Evolutionary conservation across 2,888 invertebrate genomes (phyloP).

Genomic region (Drosophila acutilabella): DNA sequence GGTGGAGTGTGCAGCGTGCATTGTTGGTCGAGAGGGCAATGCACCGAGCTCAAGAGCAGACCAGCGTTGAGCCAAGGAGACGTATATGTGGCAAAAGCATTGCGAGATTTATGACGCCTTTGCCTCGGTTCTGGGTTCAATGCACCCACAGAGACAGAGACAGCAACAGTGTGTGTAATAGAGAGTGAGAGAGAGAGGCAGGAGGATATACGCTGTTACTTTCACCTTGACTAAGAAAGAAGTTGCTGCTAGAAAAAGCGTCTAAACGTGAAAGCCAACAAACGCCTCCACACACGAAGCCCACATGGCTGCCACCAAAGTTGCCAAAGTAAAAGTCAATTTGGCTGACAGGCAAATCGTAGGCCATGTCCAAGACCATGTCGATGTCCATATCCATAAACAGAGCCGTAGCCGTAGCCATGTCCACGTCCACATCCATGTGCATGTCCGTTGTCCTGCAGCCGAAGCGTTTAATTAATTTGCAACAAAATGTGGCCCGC

Average conservation of each 20-base stretch:
- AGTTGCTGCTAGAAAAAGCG: slow-evolving; percentile 53
- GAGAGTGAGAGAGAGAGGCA: slow-evolving; percentile 9
- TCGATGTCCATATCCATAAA: slow-evolving; percentile 1
- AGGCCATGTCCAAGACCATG: slow-evolving; percentile 24
- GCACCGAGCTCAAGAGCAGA: slow-evolving; percentile 35
- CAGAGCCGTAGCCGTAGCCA: no score
- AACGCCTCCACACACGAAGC: slow-evolving; percentile 63
- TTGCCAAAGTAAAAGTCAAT: slow-evolving; percentile 74
- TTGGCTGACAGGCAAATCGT: slow-evolving; percentile 73
- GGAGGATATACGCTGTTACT: slow-evolving; percentile 40
- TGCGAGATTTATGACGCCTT: slow-evolving; percentile 73
- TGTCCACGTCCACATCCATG: not conserved
- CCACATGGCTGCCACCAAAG: slow-evolving; percentile 27
- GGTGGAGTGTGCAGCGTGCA: slow-evolving; percentile 31
- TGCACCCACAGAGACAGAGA: slow-evolving; percentile 42
- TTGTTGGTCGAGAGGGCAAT: slow-evolving; percentile 57
- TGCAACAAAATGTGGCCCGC: slow-evolving; percentile 73
- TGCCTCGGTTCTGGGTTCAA: slow-evolving; percentile 69
- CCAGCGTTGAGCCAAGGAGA: slow-evolving; percentile 9
- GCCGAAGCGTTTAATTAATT: slow-evolving; percentile 72
- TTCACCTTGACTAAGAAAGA: slow-evolving; percentile 46
- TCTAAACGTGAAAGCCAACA: slow-evolving; percentile 73
- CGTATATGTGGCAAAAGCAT: slow-evolving; percentile 54
- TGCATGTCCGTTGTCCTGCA: slow-evolving; percentile 42
- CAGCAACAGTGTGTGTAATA: not conserved